Base-by-base conservation (phyloP, 2,113 vertebrate genomes). In the Lucifuga dentata region DNA sequence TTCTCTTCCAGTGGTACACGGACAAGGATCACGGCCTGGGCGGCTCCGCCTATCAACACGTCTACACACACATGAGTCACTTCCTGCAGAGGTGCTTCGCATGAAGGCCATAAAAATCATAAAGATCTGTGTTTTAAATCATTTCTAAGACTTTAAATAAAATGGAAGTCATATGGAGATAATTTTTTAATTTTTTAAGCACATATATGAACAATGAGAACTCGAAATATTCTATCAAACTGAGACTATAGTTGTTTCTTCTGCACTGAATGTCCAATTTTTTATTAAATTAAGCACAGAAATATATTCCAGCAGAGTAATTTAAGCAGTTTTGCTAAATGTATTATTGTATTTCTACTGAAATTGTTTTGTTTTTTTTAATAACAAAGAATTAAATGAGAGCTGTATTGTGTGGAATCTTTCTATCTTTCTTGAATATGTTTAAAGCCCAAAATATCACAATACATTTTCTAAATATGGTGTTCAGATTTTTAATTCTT, bases 1-100 rank as follows among this genome's bases (percentile, higher is more conserved):
- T 57, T 26, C 38, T 16, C 10, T 69, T 29, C 72, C 80, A 99
- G 98, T 99, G 98, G 98, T 99, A 99, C 33, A 97, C 97, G 0
- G 96, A 99, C 61, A 95, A 98, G 84, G 95, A 98, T 83, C 98
- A 99, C 0, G 83, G 90, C 11, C 95, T 99, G 0, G 77, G 6
- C 0, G 96, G 95, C 15, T 84, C 87, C 1, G 95, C 98, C 60
- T 88, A 95, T 77, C 92, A 90, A 10, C 98, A 99, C 16, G 94
- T 99, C 73, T 99, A 97, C 35, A 96, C 92, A 5, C 97, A 98
- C 49, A 96, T 99, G 96, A 96, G 80, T 76, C 93, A 96, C 81
- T 99, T 98, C 87, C 76, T 99, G 33, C 92, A 93, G 67, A 93
- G 94, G 9, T 99, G 98, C 60, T 97, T 99, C 66, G 89, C 81